These are phyloP conservation scores for Myotis planiceps DNA, from an alignment of 2,797 vertebrate species.

Conservation along the genomic window DNA sequence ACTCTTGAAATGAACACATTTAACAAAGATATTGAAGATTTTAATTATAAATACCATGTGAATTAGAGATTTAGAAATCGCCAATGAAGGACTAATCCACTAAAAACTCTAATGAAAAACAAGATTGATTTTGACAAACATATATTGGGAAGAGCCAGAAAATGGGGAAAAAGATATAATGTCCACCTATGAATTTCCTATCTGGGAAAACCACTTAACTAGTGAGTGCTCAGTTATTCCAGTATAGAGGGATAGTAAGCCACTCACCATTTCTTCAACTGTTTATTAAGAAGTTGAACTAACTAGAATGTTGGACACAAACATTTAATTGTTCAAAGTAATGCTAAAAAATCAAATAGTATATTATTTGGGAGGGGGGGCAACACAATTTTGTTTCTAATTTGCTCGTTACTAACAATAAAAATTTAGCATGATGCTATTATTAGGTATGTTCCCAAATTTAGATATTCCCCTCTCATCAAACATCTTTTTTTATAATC, in stretches of 20 bases:
- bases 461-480: neutral
- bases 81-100: conserved; percentile 3
- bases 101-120: conserved; percentile 47
- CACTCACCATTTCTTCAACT: neutral
- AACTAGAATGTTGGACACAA: neutral
- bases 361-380: neutral
- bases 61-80: neutral
- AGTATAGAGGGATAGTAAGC: neutral
- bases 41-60: neutral
- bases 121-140: neutral
- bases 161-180: neutral
- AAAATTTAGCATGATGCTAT: conserved; percentile 21
- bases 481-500: neutral
- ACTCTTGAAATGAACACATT: conserved; percentile 15
- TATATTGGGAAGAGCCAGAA: conserved; percentile 4
- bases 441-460: conserved; percentile 36
- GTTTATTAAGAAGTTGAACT: neutral
- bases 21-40: conserved; percentile 6
- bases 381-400: conserved; percentile 36
- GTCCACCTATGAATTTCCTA: neutral
- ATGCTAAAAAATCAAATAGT: conserved; percentile 11
- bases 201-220: neutral
- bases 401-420: conserved; percentile 4
- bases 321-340: conserved; percentile 43
- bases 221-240: neutral